phyloP scores from a whole-genome alignment of 1,140 invertebrate species.

The Lepidurus arcticus region DNA sequence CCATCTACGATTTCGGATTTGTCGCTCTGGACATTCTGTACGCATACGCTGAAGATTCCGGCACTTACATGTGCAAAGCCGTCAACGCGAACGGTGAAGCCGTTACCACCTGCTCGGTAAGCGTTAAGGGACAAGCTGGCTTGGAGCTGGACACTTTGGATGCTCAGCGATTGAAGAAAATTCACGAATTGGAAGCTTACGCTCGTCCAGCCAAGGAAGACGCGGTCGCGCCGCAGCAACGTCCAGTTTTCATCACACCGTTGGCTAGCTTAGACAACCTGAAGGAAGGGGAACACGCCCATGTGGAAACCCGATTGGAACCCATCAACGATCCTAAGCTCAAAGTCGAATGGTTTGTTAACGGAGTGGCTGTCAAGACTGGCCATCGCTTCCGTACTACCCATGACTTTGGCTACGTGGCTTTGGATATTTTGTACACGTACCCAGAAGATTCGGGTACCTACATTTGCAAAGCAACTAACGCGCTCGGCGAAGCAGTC shows the following conservation, averaged over 20 bases:
- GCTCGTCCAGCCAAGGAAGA: slow-evolving; percentile 67
- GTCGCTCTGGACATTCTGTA: slow-evolving; percentile 53
- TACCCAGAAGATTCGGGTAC: slow-evolving; percentile 90
- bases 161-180: slow-evolving; percentile 77
- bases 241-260: slow-evolving; percentile 79
- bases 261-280: slow-evolving; percentile 71
- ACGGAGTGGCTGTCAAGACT: slow-evolving; percentile 68
- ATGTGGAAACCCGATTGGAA: slow-evolving; percentile 90
- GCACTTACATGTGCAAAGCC: slow-evolving; percentile 49
- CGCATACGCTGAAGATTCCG: slow-evolving; percentile 47
- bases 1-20: slow-evolving; percentile 53
- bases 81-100: slow-evolving; percentile 49
- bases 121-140: slow-evolving; percentile 72
- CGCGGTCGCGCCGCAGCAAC: slow-evolving; percentile 67
- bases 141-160: slow-evolving; percentile 82
- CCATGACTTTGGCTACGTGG: slow-evolving; percentile 93
- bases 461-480: slow-evolving; percentile 90
- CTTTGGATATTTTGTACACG: slow-evolving; percentile 85
- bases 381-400: slow-evolving; percentile 85
- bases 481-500: slow-evolving; percentile 82
- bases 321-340: slow-evolving; percentile 92
- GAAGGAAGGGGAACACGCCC: slow-evolving; percentile 84
- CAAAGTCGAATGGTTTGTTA: slow-evolving; percentile 92
- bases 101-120: slow-evolving; percentile 78
- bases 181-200: slow-evolving; percentile 77